phyloP scores from a whole-genome alignment of 2,113 vertebrate species.

The Crotalus tigris region DNA sequence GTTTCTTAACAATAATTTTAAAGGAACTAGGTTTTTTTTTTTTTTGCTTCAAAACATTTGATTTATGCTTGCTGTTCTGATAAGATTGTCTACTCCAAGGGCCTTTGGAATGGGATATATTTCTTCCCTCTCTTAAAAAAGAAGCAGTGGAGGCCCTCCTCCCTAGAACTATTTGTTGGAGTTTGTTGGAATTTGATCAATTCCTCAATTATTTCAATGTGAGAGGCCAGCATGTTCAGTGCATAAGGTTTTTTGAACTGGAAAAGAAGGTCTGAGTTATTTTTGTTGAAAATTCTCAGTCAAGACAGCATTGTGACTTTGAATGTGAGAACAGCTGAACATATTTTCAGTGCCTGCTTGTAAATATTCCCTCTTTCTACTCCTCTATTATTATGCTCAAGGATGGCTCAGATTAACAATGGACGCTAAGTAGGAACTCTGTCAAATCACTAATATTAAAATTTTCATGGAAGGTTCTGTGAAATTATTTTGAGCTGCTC shows the following conservation, averaged over 20 bases:
- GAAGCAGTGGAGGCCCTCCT: background rate
- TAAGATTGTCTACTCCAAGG: background rate
- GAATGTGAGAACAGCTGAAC: background rate
- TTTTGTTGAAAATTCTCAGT: constrained; percentile 1
- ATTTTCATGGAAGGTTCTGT: background rate
- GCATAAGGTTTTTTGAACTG: constrained; percentile 7
- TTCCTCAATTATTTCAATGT: background rate
- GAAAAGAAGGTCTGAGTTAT: constrained; percentile 3
- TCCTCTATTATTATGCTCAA: constrained; percentile 1
- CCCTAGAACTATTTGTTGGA: background rate
- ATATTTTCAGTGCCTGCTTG: background rate
- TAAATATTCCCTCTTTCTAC: background rate
- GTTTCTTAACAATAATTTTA: background rate
- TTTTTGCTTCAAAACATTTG: background rate
- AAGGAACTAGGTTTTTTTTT: background rate
- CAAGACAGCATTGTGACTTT: background rate
- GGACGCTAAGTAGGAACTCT: background rate
- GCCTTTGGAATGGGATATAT: background rate
- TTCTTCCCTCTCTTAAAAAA: background rate
- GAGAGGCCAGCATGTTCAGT: background rate
- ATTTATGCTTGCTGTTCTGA: background rate
- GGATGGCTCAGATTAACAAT: background rate
- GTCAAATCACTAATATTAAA: background rate
- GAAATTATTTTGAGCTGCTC: background rate
- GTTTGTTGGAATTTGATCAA: background rate